A percentile compares a stretch with the other conserved stretches of the same genome.
Evolutionary conservation across 2,888 invertebrate species (phyloP).

Genomic region (Cataglyphis cursor): DNA sequence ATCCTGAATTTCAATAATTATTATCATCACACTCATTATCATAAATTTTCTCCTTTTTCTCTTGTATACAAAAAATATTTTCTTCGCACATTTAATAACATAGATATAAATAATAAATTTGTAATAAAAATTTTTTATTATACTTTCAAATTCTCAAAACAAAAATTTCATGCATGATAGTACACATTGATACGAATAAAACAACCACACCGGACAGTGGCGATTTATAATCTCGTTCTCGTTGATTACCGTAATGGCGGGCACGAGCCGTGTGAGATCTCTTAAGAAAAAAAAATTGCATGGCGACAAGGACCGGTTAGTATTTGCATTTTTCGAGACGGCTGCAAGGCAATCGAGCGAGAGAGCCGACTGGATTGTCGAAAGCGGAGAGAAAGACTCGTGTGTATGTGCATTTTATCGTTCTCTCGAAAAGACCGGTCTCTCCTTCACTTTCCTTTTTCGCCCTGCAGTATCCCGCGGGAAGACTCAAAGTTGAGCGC

Average conservation of each 20-base stretch:
- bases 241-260: conserved; percentile 19
- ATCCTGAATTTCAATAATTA: neutral
- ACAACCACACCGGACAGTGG: neutral
- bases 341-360: conserved; percentile 36
- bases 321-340: conserved; percentile 30
- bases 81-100: neutral
- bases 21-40: neutral
- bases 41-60: neutral
- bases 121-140: neutral
- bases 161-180: neutral
- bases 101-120: neutral
- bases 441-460: conserved; percentile 53
- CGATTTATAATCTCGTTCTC: conserved; percentile 17
- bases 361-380: conserved; percentile 25
- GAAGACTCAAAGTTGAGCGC: conserved; percentile 71
- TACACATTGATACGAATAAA: neutral
- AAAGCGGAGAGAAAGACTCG: conserved; percentile 29
- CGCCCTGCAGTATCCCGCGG: conserved; percentile 21
- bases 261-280: neutral
- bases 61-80: neutral
- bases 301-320: conserved; percentile 40
- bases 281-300: conserved; percentile 8
- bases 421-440: conserved; percentile 44
- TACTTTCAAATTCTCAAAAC: neutral
- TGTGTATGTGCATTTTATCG: conserved; percentile 21